Evolutionary conservation across 2,888 invertebrate species (phyloP).

Genomic region (Nomada ferruginata): DNA sequence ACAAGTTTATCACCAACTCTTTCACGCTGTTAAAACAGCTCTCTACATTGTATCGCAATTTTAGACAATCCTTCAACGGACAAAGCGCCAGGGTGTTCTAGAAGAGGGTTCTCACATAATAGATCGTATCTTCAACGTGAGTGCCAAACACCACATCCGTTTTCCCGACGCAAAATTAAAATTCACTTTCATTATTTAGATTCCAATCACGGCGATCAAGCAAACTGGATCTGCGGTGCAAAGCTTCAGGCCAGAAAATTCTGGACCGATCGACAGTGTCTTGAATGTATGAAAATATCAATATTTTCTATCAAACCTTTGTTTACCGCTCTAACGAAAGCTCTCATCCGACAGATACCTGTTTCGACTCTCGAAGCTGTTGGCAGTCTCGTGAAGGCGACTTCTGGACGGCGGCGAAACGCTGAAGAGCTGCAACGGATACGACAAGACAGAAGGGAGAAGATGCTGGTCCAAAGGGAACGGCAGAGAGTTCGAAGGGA

Average conservation of each 20-base stretch:
- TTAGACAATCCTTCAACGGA: constrained; percentile 64
- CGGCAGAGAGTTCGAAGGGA: constrained; percentile 49
- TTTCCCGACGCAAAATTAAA: background rate
- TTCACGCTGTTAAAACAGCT: no score
- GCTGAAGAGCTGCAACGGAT: constrained; percentile 57
- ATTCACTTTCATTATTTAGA: constrained; percentile 66
- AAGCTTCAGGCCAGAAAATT: constrained; percentile 74
- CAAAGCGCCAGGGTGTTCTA: constrained; percentile 62
- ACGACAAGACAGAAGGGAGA: constrained; percentile 65
- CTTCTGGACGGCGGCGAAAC: constrained; percentile 62
- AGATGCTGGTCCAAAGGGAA: constrained; percentile 50
- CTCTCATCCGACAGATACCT: constrained; percentile 73
- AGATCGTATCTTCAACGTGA: constrained; percentile 77
- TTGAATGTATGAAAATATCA: constrained; percentile 70
- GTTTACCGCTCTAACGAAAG: background rate
- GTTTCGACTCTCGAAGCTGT: constrained; percentile 79
- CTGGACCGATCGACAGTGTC: constrained; percentile 73
- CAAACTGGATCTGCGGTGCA: constrained; percentile 78
- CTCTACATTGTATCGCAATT: constrained; percentile 6
- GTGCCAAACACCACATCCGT: constrained; percentile 31
- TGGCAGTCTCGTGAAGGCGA: constrained; percentile 74
- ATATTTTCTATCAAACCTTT: background rate
- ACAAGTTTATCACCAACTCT: constrained; percentile 7
- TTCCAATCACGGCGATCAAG: constrained; percentile 78
- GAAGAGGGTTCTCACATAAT: constrained; percentile 65